These are phyloP conservation scores for Lasioglossum leucozonium DNA, from an alignment of 2,888 invertebrate species.

Conservation along the genomic window DNA sequence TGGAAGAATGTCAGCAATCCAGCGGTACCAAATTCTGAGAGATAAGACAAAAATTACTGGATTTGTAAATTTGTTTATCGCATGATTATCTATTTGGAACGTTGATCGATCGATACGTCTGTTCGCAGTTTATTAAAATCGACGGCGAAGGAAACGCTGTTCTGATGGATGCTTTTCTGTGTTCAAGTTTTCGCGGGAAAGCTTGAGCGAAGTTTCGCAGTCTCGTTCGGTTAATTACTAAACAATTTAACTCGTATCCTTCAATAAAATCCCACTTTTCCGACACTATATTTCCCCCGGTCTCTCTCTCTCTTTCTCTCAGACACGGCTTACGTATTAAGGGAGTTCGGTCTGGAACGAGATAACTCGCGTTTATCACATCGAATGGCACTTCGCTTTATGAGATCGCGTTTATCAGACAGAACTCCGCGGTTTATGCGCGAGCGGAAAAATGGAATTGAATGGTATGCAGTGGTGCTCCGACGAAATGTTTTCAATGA, in stretches of 20 bases:
- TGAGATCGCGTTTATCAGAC: conserved; percentile 40
- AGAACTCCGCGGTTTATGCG: conserved; percentile 29
- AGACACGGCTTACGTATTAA: conserved; percentile 14
- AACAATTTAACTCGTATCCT: neutral
- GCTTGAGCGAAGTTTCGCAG: neutral
- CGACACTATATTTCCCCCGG: neutral
- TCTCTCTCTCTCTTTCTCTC: neutral
- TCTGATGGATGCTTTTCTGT: neutral
- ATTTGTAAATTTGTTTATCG: too few species aligned
- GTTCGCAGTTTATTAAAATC: neutral
- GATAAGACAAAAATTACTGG: too few species aligned
- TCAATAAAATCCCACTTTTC: neutral
- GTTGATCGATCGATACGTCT: neutral
- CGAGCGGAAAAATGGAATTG: conserved; percentile 34
- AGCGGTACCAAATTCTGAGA: too few species aligned
- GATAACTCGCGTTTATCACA: conserved; percentile 35
- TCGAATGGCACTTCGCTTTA: conserved; percentile 37
- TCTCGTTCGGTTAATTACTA: neutral
- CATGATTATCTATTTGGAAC: neutral
- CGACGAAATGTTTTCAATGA: conserved; percentile 26
- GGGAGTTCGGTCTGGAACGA: conserved; percentile 13
- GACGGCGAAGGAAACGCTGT: neutral
- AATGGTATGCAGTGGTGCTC: conserved; percentile 38
- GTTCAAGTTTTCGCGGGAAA: neutral
- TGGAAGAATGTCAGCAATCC: neutral